Evolutionary conservation across 2,113 vertebrate species (phyloP).

Genomic region (Pseudopodoces humilis): DNA sequence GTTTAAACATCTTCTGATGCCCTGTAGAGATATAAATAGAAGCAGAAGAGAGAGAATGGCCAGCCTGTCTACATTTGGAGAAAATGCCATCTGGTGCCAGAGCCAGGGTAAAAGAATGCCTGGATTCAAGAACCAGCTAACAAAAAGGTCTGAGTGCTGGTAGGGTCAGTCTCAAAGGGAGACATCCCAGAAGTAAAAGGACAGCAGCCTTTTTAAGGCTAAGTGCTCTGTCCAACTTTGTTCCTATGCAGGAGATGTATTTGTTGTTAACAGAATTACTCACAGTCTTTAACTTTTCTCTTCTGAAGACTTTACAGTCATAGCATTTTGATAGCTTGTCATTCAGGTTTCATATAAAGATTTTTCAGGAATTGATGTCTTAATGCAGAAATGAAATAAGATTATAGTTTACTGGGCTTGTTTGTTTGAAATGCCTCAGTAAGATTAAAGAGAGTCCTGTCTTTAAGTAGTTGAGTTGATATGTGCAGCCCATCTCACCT

Average conservation of each 20-base stretch:
- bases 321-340: background rate
- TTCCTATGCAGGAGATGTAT: background rate
- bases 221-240: background rate
- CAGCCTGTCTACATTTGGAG: background rate
- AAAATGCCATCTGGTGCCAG: background rate
- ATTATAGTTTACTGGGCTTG: background rate
- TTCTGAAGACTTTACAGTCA: background rate
- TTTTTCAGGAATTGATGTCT: background rate
- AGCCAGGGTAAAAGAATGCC: background rate
- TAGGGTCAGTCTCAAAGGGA: background rate
- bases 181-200: background rate
- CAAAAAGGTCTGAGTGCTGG: background rate
- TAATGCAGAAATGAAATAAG: background rate
- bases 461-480: background rate
- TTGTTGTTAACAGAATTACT: background rate
- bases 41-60: background rate
- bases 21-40: slow-evolving; percentile 2
- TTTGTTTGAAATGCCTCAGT: background rate
- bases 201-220: background rate
- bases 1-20: background rate
- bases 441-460: background rate
- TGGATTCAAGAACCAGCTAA: background rate
- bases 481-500: background rate
- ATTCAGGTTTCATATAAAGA: background rate
- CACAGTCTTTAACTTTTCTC: background rate